Conservation (phyloP, 2,888 invertebrate species). For the Cephus spinipes region DNA sequence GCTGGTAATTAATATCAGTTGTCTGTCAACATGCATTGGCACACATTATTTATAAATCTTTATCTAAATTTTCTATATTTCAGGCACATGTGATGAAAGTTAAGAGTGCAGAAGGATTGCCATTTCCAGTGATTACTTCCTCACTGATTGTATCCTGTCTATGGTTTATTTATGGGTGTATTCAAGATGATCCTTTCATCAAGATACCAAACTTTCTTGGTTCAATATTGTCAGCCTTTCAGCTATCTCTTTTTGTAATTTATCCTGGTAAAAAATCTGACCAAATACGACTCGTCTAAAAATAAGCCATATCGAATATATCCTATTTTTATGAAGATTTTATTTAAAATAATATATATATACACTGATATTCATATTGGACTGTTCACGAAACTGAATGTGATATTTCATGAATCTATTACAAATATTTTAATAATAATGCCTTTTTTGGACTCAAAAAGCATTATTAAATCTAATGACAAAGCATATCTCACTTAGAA, state of each 20-base stretch:
- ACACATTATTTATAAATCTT: neutral
- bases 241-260: conserved; percentile 81
- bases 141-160: conserved; percentile 84
- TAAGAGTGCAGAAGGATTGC: conserved; percentile 86
- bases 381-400: neutral
- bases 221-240: conserved; percentile 77
- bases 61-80: conserved; percentile 28
- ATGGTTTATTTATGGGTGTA: conserved; percentile 87
- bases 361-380: neutral
- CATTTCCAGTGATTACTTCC: conserved; percentile 87
- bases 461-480: neutral
- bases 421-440: neutral
- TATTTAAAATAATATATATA: neutral
- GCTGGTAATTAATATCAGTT: conserved; percentile 67
- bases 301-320: neutral
- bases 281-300: conserved; percentile 51
- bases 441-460: neutral
- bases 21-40: neutral
- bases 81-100: conserved; percentile 81
- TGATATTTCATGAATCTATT: neutral
- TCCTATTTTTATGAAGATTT: neutral
- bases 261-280: conserved; percentile 71
- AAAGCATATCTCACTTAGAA: neutral
- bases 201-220: conserved; percentile 86
- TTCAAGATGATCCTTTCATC: conserved; percentile 83